Evolutionary conservation across 2,113 vertebrate species (phyloP), one percentile per base, ranked within the genome.

Genomic region (Tyto alba): DNA sequence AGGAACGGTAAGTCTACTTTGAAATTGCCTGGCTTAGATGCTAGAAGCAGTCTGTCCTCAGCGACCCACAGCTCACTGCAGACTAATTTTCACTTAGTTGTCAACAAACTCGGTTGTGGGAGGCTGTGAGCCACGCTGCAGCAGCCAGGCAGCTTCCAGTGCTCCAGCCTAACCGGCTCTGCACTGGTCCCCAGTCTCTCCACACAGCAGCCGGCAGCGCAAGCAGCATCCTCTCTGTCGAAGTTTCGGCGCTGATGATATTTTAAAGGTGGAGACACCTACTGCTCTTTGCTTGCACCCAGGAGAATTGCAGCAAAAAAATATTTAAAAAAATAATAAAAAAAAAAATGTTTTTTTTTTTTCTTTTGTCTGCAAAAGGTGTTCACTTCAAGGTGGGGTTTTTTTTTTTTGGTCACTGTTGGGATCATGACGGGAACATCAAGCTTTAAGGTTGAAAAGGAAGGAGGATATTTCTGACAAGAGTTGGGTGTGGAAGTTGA

Each of bases 61-160:
- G 3, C 60, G 76, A 87, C 95, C 87, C 74, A 60, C 53, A 41
- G 62, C 91, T 85, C 77, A 3, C 62, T 85, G 87, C 91, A 76
- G 95, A 16, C 47, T 78, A 4, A 16, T 76, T 83, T 38, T n/a
- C 91, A 27, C 63, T 30, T 14, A 6, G 1, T 7, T 85, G 40
- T 85, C 57, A 40, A 34, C 56, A 64, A 10, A 71, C 18, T 48
- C 3, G 3, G 15, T 3, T 32, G 32, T 7, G 1, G 21, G 55
- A 85, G 63, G 64, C 79, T 40, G 40, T 8, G 21, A 10, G 43
- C 52, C 38, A 43, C 0, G 10, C 32, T 93, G 62, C 36, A 1
- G 14, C 56, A 57, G 85, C 45, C 2, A 0, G 32, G 59, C 68
- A 71, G 50, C 45, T 48, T 14, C 62, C 67, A 15, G 50, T 1